Evolutionary conservation across 2,113 vertebrate species (phyloP).

Genomic region (Acrocephalus kingi): DNA sequence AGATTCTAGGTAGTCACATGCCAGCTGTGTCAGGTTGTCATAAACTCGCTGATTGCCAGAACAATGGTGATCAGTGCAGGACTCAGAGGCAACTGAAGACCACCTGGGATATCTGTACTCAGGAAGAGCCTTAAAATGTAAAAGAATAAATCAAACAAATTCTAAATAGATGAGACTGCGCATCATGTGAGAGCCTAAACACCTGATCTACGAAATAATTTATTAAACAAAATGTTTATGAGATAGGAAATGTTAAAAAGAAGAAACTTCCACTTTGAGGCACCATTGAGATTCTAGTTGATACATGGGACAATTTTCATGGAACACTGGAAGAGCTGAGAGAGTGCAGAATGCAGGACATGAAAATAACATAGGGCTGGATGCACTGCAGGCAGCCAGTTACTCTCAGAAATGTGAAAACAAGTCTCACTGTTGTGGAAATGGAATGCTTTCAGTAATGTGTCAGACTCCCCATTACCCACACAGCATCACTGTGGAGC

Average conservation of each 20-base stretch:
- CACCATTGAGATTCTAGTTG: neutral
- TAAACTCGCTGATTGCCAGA: neutral
- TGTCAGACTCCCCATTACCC: neutral
- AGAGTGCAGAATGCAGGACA: neutral
- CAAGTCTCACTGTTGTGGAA: neutral
- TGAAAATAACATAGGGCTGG: neutral
- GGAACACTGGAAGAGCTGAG: neutral
- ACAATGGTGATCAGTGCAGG: neutral
- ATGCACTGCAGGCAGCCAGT: neutral
- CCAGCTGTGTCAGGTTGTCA: neutral
- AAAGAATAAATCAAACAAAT: neutral
- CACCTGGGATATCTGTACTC: neutral
- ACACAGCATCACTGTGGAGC: neutral
- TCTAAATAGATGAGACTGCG: neutral
- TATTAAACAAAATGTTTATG: neutral
- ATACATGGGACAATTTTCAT: neutral
- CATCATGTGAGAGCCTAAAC: fast-evolving
- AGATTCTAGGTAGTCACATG: neutral
- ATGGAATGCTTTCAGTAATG: neutral
- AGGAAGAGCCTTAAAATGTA: neutral
- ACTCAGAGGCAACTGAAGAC: neutral
- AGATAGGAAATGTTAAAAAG: neutral
- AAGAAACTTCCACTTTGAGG: neutral
- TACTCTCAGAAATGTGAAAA: neutral
- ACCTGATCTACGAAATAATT: neutral